A percentile compares a stretch with the other conserved stretches of the same genome.
These are phyloP conservation scores for Leucosticte australis DNA, from an alignment of 2,113 vertebrate species.

Conservation along the genomic window DNA sequence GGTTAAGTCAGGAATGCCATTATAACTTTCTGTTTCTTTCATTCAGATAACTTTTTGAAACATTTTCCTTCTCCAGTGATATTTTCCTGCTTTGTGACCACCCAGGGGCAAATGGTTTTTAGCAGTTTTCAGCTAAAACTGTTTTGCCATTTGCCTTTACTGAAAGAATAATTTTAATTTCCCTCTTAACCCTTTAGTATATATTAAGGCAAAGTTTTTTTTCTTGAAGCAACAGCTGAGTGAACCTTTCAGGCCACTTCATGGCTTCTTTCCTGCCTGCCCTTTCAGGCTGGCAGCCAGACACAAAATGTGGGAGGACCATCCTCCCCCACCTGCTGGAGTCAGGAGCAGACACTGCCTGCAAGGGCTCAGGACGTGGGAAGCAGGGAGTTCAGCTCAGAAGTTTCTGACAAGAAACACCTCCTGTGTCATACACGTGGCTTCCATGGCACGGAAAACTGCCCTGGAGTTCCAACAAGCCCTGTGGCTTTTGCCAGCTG, in stretches of 20 bases:
- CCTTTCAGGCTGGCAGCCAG: neutral
- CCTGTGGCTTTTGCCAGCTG: neutral
- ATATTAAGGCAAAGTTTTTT: neutral
- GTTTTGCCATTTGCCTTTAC: neutral
- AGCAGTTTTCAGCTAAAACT: neutral
- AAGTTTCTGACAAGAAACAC: neutral
- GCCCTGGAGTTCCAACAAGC: neutral
- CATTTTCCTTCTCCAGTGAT: neutral
- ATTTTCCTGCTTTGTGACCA: neutral
- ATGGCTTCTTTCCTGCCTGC: rapidly evolving
- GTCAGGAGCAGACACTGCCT: neutral
- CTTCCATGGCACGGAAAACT: neutral
- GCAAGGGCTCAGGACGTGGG: neutral
- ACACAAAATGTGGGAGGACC: rapidly evolving
- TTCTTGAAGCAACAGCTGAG: neutral
- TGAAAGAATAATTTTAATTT: neutral
- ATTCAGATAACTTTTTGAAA: neutral
- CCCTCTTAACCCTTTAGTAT: neutral
- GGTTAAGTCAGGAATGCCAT: neutral
- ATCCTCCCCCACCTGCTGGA: neutral
- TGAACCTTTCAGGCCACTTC: neutral
- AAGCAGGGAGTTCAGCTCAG: rapidly evolving
- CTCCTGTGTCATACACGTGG: too few relatives aligned
- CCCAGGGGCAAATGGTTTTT: neutral
- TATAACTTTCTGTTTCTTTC: neutral